Conservation (phyloP, 2,797 vertebrate genomes). For the Phalanger gymnotis region DNA sequence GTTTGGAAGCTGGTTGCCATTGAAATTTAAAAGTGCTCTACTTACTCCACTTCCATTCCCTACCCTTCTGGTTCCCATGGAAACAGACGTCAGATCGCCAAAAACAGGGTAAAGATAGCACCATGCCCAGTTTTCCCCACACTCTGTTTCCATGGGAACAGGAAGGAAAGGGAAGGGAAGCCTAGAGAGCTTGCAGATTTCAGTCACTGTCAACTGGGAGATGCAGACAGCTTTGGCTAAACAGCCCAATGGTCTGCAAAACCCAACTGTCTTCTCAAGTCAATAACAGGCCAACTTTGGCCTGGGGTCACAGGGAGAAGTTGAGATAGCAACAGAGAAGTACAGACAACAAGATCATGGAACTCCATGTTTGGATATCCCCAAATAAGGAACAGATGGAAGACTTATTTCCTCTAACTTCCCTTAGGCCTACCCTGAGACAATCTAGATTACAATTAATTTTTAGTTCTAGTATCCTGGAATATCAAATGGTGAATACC, state of each 20-base stretch:
- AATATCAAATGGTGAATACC: neutral
- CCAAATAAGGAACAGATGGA: neutral
- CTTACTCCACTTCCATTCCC: conserved; percentile 53
- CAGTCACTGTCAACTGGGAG: neutral
- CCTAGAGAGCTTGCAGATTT: conserved; percentile 44
- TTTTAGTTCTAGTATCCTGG: neutral
- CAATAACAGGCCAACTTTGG: neutral
- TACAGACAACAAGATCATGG: neutral
- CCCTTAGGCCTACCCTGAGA: neutral
- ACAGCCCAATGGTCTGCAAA: neutral
- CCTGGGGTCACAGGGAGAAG: neutral
- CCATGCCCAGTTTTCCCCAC: conserved; percentile 62
- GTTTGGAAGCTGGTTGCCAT: conserved; percentile 25
- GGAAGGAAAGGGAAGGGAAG: conserved; percentile 55
- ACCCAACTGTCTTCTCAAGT: neutral
- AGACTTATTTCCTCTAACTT: neutral
- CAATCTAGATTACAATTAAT: neutral
- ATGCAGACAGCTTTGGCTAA: neutral
- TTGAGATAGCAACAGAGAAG: neutral
- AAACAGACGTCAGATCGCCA: conserved; percentile 73
- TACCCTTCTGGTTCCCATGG: conserved; percentile 74
- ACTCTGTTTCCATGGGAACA: conserved; percentile 78
- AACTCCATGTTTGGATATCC: neutral
- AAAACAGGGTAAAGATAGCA: conserved; percentile 77
- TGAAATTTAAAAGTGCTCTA: conserved; percentile 65